Conservation (phyloP, 2,888 invertebrate species). For the Merodon equestris region DNA sequence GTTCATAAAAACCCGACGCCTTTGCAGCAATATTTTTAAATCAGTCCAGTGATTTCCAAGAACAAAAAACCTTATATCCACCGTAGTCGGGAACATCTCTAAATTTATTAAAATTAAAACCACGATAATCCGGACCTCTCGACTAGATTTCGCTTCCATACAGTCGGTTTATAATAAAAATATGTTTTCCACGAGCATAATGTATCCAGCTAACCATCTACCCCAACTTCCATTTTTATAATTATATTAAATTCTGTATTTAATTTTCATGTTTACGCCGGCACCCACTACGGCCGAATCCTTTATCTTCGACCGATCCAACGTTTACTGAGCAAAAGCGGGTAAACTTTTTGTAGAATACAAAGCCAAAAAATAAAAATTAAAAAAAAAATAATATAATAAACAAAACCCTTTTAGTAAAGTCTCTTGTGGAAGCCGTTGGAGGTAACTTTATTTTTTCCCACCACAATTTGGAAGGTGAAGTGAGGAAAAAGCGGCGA, state of each 20-base stretch:
- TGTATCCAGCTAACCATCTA: background rate
- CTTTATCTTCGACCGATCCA: constrained; percentile 13
- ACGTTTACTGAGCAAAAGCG: constrained; percentile 5
- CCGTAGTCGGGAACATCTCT: too few species aligned
- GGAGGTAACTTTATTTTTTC: too few species aligned
- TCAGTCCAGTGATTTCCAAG: too few species aligned
- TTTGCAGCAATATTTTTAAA: too few species aligned
- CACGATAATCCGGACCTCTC: too few species aligned
- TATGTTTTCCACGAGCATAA: too few species aligned
- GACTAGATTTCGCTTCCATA: too few species aligned
- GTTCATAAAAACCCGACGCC: too few species aligned
- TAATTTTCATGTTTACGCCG: constrained; percentile 28
- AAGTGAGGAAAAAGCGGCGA: background rate
- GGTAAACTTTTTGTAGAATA: constrained; percentile 14
- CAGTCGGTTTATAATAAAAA: too few species aligned
- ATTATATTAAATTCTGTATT: constrained; percentile 25
- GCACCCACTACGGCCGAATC: background rate
- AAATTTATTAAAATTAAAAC: too few species aligned
- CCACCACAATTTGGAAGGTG: constrained; percentile 13
- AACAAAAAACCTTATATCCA: too few species aligned
- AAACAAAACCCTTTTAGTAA: constrained; percentile 38
- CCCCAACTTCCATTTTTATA: background rate
- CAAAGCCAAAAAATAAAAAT: background rate
- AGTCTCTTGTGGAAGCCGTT: background rate
- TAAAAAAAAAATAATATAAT: constrained; percentile 11